These are phyloP conservation scores for Liparis tanakae DNA, from an alignment of 2,797 vertebrate genomes.

Conservation along the genomic window DNA sequence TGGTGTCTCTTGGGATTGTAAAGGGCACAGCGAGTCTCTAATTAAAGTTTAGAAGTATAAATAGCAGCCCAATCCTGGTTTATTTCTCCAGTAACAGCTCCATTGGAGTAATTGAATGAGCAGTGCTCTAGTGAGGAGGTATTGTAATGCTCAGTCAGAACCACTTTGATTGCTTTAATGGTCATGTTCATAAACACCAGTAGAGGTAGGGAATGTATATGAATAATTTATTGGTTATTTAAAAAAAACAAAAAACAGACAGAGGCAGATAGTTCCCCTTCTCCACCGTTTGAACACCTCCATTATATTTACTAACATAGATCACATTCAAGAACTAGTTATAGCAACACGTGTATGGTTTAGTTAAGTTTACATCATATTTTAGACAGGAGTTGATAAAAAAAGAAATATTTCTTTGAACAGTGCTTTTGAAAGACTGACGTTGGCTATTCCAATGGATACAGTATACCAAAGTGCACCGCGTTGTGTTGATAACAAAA, in stretches of 20 bases:
- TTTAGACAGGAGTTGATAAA: neutral
- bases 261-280: neutral
- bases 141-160: neutral
- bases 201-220: constrained; percentile 13
- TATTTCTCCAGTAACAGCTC: neutral
- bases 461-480: neutral
- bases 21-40: neutral
- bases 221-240: constrained; percentile 30
- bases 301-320: neutral
- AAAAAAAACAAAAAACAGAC: neutral
- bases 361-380: neutral
- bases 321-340: neutral
- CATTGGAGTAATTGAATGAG: constrained; percentile 24
- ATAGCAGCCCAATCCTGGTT: constrained; percentile 8
- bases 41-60: constrained; percentile 14
- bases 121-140: constrained; percentile 4
- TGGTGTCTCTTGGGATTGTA: neutral
- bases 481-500: neutral
- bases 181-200: neutral
- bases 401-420: fast-evolving
- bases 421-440: neutral
- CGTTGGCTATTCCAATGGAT: neutral
- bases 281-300: neutral
- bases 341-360: fast-evolving
- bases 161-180: neutral